phyloP scores from a whole-genome alignment of 2,888 invertebrate species.

The Agriopis marginaria region DNA sequence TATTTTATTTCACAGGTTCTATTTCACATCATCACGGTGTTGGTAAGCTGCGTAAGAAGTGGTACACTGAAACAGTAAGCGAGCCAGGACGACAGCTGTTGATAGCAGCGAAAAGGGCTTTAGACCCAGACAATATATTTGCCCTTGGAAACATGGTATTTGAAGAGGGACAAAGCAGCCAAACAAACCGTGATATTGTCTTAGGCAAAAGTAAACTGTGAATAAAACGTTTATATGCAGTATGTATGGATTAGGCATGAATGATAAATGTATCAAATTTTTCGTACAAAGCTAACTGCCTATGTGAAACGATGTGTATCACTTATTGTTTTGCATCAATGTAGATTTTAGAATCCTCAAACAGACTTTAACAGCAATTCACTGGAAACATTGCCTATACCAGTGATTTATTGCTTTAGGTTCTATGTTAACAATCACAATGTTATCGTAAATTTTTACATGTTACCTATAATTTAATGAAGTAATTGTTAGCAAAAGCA shows the following conservation, averaged over 20 bases:
- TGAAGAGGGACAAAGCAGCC: slow-evolving; percentile 52
- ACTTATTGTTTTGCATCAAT: neutral
- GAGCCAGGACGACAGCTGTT: slow-evolving; percentile 92
- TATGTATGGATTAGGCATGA: neutral
- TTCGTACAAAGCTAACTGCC: neutral
- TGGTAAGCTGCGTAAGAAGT: slow-evolving; percentile 95
- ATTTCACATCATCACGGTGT: slow-evolving; percentile 99
- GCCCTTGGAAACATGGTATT: slow-evolving; percentile 91
- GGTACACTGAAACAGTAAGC: slow-evolving; percentile 95
- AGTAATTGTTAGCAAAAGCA: too few relatives aligned
- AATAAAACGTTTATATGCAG: slow-evolving; percentile 29
- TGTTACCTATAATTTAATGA: too few relatives aligned
- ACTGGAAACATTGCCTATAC: too few relatives aligned
- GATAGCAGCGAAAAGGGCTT: slow-evolving; percentile 92
- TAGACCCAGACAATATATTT: slow-evolving; percentile 98
- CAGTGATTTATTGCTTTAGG: neutral
- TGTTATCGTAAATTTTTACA: too few relatives aligned
- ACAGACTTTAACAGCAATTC: too few relatives aligned
- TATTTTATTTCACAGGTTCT: slow-evolving; percentile 83
- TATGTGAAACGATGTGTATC: neutral
- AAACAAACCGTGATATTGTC: slow-evolving; percentile 25
- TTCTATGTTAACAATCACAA: neutral
- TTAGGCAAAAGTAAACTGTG: slow-evolving; percentile 74
- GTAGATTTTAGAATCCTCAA: too few relatives aligned
- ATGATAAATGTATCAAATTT: neutral